Base-by-base conservation (phyloP, 2,888 invertebrate genomes). In the Cataglyphis albicans region DNA sequence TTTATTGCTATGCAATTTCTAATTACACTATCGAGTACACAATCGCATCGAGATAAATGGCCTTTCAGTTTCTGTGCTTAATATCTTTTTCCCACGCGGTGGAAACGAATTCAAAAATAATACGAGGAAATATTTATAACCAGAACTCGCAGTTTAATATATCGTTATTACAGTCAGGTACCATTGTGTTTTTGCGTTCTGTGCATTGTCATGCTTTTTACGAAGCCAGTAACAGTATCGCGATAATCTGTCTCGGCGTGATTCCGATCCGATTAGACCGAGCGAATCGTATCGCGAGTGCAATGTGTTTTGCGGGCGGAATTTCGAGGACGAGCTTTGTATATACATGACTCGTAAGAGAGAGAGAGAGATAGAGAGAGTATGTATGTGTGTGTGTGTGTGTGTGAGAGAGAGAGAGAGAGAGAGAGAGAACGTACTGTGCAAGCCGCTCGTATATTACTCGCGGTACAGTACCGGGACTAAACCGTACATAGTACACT, bases 211-310 rank as follows among this genome's bases (percentile, higher is more conserved):
- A 18, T 10, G 15, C 41, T 72, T 78, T 75, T 78, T 78, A 70
- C 57, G 73, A 29, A 41, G 41, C n/a, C 55, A 18, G 29, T 32
- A 72, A 78, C 76, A 57, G 32, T 68, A 72, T 76, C 76, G 78
- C 74, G 78, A 80, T 80, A 80, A 74, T 80, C 78, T 59, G 59
- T 59, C 78, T 21, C 57, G 44, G 10, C 44, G 78, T 73, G 78
- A 75, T 75, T 59, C 44, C 78, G 74, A 80, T 73, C 78, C 73
- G 78, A 80, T 80, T 80, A 80, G 78, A 32, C 44, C 44, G 18
- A 48, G 59, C 59, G 73, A 44, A 57, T 35, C 44, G 57, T 73
- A 73, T 73, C 74, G 74, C 78, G 59, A 15, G 41, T 25, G 74
- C 32, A 59, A 73, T 80, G 59, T 74, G 74, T 80, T 76, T 57